Evolutionary conservation across 2,888 invertebrate species (phyloP).

Genomic region (Chelonus formosanus): DNA sequence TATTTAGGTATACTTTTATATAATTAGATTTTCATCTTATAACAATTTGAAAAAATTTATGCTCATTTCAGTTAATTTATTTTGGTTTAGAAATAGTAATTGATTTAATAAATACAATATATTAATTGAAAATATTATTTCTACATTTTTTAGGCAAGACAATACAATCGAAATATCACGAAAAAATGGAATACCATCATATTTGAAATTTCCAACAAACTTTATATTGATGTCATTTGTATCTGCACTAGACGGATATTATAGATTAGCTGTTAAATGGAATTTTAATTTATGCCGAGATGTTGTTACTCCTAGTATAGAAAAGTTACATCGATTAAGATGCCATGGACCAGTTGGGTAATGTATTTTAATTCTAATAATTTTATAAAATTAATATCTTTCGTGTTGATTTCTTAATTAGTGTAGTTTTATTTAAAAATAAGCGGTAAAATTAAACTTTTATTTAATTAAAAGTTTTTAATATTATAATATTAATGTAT

Average conservation of each 20-base stretch:
- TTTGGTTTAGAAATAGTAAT: no score
- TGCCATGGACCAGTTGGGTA: conserved; percentile 93
- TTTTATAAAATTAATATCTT: neutral
- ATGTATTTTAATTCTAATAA: neutral
- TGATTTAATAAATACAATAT: no score
- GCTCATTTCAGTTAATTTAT: neutral
- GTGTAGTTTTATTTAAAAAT: no score
- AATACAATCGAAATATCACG: conserved; percentile 79
- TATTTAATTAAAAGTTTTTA: no score
- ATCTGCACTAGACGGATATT: conserved; percentile 85
- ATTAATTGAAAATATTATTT: no score
- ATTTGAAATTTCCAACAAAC: conserved; percentile 75
- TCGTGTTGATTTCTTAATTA: neutral
- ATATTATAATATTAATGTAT: no score
- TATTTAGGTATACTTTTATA: no score
- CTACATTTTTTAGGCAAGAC: conserved; percentile 66
- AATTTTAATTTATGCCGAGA: conserved; percentile 88
- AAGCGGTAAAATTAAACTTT: no score
- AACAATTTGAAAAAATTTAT: neutral
- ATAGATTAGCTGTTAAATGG: conserved; percentile 85
- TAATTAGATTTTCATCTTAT: no score
- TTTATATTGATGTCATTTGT: conserved; percentile 80
- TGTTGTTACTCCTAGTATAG: conserved; percentile 81
- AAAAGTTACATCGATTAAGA: conserved; percentile 75
- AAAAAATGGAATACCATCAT: conserved; percentile 79